Conservation (phyloP, 2,888 invertebrate genomes). For the Eupelmus urozonus region DNA sequence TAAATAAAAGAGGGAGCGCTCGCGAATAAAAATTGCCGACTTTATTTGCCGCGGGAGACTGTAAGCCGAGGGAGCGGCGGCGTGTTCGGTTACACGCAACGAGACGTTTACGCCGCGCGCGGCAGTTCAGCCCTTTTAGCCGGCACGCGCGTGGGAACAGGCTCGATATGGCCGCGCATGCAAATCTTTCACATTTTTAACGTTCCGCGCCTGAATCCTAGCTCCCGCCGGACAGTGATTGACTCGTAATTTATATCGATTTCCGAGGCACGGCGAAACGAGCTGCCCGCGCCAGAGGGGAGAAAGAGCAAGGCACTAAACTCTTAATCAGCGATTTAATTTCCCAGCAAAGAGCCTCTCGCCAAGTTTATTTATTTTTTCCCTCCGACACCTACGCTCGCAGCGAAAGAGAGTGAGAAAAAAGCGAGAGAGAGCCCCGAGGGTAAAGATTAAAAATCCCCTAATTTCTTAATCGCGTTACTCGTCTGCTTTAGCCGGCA, state of each 20-base stretch:
- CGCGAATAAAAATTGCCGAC: conserved; percentile 52
- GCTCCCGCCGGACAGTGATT: conserved; percentile 17
- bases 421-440: conserved; percentile 54
- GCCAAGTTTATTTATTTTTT: conserved; percentile 74
- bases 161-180: neutral
- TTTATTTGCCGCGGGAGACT: conserved; percentile 50
- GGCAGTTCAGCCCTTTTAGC: conserved; percentile 35
- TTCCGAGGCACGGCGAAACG: neutral
- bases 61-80: conserved; percentile 11
- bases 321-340: conserved; percentile 76
- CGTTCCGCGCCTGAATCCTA: neutral
- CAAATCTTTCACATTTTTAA: conserved; percentile 15
- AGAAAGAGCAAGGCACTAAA: conserved; percentile 53
- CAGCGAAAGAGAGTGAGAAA: neutral
- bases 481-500: conserved; percentile 36
- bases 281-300: too few relatives aligned
- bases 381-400: conserved; percentile 53
- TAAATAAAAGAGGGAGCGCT: conserved; percentile 54
- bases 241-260: conserved; percentile 34
- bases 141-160: conserved; percentile 13
- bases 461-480: conserved; percentile 76
- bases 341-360: conserved; percentile 60
- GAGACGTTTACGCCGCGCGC: conserved; percentile 66
- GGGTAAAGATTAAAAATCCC: conserved; percentile 73
- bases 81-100: conserved; percentile 63